phyloP scores from a whole-genome alignment of 2,113 vertebrate species.

The Fukomys damarensis region DNA sequence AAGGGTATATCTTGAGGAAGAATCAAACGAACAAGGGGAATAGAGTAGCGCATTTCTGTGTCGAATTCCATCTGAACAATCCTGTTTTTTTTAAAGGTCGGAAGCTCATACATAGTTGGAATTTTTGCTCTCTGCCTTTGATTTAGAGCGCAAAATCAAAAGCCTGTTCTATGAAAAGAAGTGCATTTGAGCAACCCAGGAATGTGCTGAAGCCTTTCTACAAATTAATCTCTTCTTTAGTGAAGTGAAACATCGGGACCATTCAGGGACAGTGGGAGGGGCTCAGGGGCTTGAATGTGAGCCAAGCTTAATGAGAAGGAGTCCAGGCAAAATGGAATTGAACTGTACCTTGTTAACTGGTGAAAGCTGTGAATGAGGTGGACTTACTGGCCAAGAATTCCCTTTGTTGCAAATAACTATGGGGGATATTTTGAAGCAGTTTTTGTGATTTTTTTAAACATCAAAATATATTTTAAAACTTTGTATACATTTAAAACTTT shows the following conservation, averaged over 20 bases:
- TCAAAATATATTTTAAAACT: not conserved
- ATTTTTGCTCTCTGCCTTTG: constrained; percentile 77
- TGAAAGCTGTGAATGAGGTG: constrained; percentile 69
- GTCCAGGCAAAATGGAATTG: constrained; percentile 69
- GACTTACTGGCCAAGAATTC: constrained; percentile 70
- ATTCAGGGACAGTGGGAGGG: constrained; percentile 79
- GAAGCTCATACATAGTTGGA: constrained; percentile 69
- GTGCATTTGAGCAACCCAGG: constrained; percentile 75
- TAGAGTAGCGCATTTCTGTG: constrained; percentile 72
- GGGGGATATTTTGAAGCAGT: not conserved
- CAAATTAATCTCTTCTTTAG: constrained; percentile 83
- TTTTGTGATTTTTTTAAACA: constrained; percentile 51
- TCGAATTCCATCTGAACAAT: constrained; percentile 76
- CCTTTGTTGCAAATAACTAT: constrained; percentile 59
- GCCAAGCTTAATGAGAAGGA: constrained; percentile 80
- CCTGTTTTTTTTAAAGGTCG: constrained; percentile 73
- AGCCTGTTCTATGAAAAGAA: constrained; percentile 76
- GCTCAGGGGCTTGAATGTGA: constrained; percentile 65
- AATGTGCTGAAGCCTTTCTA: constrained; percentile 81
- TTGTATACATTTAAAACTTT: not conserved
- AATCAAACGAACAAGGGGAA: constrained; percentile 70
- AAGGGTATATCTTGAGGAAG: constrained; percentile 67
- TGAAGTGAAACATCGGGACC: constrained; percentile 78
- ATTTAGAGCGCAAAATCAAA: constrained; percentile 73
- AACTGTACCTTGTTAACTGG: constrained; percentile 79